Conservation (phyloP, 2,113 vertebrate genomes). For the Indri indri region DNA sequence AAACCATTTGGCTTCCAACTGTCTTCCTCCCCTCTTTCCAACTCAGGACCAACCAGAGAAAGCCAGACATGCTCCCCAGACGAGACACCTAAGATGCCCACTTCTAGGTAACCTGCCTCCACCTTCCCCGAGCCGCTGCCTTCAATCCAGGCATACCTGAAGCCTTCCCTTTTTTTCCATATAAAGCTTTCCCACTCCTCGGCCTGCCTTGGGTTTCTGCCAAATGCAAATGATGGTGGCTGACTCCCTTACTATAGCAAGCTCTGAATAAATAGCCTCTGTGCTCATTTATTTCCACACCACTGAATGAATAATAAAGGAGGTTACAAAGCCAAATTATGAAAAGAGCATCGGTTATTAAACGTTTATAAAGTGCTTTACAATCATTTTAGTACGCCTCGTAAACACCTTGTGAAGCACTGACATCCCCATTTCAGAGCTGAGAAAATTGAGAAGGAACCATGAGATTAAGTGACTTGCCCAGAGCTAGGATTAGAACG, state of each 20-base stretch:
- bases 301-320: not conserved
- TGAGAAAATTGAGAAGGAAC: conserved; percentile 52
- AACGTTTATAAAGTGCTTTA: not conserved
- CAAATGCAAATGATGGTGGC: not conserved
- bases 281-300: not conserved
- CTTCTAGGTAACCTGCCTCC: not conserved
- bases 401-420: conserved; percentile 43
- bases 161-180: not conserved
- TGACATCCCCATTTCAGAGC: conserved; percentile 39
- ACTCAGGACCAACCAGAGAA: not conserved
- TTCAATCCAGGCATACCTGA: not conserved
- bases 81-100: not conserved
- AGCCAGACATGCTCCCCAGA: not conserved
- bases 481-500: conserved; percentile 10
- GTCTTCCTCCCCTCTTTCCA: not conserved
- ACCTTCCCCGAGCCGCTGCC: not conserved
- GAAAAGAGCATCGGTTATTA: conserved; percentile 71
- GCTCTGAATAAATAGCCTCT: not conserved
- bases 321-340: conserved; percentile 64
- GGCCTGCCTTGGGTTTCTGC: not conserved
- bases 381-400: not conserved
- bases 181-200: not conserved
- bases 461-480: not conserved
- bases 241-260: not conserved
- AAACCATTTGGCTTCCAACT: not conserved